Base-by-base conservation (phyloP, 2,797 vertebrate genomes). In the Cheirogaleus major region DNA sequence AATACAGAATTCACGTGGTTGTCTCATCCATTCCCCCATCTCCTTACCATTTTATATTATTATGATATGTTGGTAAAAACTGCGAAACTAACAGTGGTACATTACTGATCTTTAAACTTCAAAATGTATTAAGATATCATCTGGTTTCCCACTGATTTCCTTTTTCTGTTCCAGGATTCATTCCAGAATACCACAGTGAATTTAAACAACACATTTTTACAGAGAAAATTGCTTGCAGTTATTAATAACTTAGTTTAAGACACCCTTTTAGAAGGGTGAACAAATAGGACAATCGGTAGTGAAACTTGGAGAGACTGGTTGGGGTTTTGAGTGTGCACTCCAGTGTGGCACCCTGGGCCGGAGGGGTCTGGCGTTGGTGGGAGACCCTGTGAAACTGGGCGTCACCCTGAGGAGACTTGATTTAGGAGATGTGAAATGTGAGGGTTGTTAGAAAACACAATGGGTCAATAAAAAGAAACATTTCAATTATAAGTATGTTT, bases 241-340 rank as follows among this genome's bases (percentile, higher is more conserved):
- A 75, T 55, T 86, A 17, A 82, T 80, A 89, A 83, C 59, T 67
- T 70, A 90, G 27, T 65, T 63, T 43, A 67, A 92, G 45, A 55
- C 3, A 22, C 7, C 1, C 2, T 32, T 79, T 45, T 27, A 38
- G 61, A 67, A 76, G 35, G 17, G 12, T 73, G 14, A 75, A 2
- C 15, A 30, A 23, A 41, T 2, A 57, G 10, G 32, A 23, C 0
- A 43, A 1, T 2, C 22, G 4, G 6, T 0, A 23, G 17, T 13
- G 14, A 63, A 27, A 70, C 14, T 23, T 52, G 13, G 38, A 70
- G 35, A 6, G 43, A 79, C 5, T 1, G 0, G 57, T 6, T 18
- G 9, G 18, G 4, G 2, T 9, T 1, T n/a, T 18, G 84, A 89
- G 32, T 38, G 8, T 22, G 38, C 25, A 15, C 18, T 41, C 1